A percentile compares a stretch with the other conserved stretches of the same genome.
phyloP scores from a whole-genome alignment of 1,140 invertebrate genomes.

The Brachionus asplanchnoidis region DNA sequence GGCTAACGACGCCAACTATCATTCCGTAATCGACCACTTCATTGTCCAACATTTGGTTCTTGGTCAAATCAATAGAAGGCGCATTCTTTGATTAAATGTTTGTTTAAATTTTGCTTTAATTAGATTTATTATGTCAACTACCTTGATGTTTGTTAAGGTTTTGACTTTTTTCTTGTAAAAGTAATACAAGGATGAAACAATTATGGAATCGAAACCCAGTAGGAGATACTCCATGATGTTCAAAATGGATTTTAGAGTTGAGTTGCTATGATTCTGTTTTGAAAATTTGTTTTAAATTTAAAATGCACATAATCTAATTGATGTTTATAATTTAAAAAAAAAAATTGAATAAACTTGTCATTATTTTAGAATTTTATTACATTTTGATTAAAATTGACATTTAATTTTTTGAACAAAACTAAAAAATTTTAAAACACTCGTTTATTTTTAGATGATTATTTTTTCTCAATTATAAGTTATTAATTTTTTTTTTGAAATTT shows the following conservation, averaged over 20 bases:
- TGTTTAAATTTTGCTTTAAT: not conserved
- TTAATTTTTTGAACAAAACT: not conserved
- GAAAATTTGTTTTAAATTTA: not conserved
- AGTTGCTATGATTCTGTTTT: not conserved
- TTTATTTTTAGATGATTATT: not conserved
- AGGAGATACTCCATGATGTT: conserved; percentile 33
- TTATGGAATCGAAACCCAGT: conserved; percentile 24
- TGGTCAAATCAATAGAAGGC: not conserved
- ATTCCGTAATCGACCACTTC: conserved; percentile 28
- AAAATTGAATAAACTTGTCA: conserved; percentile 4
- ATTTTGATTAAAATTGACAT: not conserved
- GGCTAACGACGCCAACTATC: not conserved
- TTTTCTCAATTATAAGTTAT: not conserved
- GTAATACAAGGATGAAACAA: conserved; percentile 26
- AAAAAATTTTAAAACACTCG: too few relatives aligned
- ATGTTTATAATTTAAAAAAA: not conserved
- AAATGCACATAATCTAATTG: not conserved
- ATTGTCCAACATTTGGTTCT: not conserved
- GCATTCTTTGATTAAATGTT: conserved; percentile 6
- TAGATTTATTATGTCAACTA: not conserved
- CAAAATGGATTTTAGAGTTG: not conserved
- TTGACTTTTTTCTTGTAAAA: conserved; percentile 18
- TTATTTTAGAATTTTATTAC: not conserved
- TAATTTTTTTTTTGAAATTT: not conserved
- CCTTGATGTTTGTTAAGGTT: not conserved